Percentiles rank a stretch among this genome's conserved stretches.
These are phyloP conservation scores for Drosophila arizonae DNA, from an alignment of 1,140 invertebrate species.

Conservation along the genomic window DNA sequence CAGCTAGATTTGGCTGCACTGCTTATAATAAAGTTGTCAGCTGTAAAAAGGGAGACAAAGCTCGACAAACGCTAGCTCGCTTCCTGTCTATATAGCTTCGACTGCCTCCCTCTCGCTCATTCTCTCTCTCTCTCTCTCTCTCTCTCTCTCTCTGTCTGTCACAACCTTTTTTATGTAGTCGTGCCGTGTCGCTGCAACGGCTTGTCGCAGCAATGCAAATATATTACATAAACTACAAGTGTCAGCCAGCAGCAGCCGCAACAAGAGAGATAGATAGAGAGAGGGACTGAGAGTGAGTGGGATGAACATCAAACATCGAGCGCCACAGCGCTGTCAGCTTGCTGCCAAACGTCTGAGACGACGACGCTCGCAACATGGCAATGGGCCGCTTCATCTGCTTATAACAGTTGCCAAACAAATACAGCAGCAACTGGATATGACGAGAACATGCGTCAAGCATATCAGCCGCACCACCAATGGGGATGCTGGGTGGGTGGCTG, in stretches of 20 bases:
- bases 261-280: neutral
- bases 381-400: no score
- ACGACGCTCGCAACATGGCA: no score
- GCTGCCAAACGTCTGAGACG: slow-evolving; percentile 27
- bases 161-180: slow-evolving; percentile 1
- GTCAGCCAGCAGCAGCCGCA: slow-evolving; percentile 17
- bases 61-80: neutral
- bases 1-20: no score
- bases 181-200: slow-evolving; percentile 3
- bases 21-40: slow-evolving; percentile 24
- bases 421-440: slow-evolving; percentile 5
- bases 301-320: slow-evolving; percentile 27
- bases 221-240: slow-evolving; percentile 57
- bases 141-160: neutral
- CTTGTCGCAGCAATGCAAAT: slow-evolving; percentile 44
- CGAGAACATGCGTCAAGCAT: slow-evolving; percentile 24
- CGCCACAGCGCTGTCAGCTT: slow-evolving; percentile 32
- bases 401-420: neutral
- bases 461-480: slow-evolving; percentile 10
- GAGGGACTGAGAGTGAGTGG: neutral
- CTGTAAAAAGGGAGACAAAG: slow-evolving; percentile 23
- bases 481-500: neutral
- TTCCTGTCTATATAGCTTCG: no score
- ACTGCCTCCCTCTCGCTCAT: no score
- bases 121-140: no score